Evolutionary conservation across 2,888 invertebrate species (phyloP), one percentile per base, ranked within the genome.

Genomic region (Eubasilissa splendida): DNA sequence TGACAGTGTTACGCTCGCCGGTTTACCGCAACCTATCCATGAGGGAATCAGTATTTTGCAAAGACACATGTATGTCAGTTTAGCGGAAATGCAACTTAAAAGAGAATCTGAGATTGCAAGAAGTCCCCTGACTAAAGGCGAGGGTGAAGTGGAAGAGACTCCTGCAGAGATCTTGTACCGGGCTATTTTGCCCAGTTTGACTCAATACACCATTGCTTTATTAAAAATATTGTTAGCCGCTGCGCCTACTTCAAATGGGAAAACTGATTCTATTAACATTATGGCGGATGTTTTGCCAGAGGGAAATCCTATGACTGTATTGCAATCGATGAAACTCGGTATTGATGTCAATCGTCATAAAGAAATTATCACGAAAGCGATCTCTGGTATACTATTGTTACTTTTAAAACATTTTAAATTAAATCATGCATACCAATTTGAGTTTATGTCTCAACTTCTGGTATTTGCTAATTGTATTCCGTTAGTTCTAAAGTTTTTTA

Each of bases 381-480:
- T 97, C 0, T 96, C 97, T 65, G 96, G 96, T 14, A 96, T 99
- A 85, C 90, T 99, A 77, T 89, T 99, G 80, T 90, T 99, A 10
- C 92, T 99, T 77, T 90, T 99, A 84, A 99, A 99, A 89, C 99
- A 99, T 90, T 97, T 99, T 86, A 99, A 99, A 89, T 88, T 92
- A 82, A 99, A 99, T 90, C 99, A 99, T 90, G 93, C 99, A 70
- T 99, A 99, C 88, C 99, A 99, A 90, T 99, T 99, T 91, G 99
- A 99, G 89, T 99, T 97, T 87, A 97, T 99, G 95, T 97, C 98
- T 1, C 99, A 99, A 88, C 99, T 99, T 90, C 91, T 99, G 85
- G 98, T 99, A 10, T 99, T 99, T 90, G 99, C 99, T 81, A 99
- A 99, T 88, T 99, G 99, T 87, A 98, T 99, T 88, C 99, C 99